Evolutionary conservation across 2,797 vertebrate species (phyloP).

Genomic region (Galagoides demidoff): DNA sequence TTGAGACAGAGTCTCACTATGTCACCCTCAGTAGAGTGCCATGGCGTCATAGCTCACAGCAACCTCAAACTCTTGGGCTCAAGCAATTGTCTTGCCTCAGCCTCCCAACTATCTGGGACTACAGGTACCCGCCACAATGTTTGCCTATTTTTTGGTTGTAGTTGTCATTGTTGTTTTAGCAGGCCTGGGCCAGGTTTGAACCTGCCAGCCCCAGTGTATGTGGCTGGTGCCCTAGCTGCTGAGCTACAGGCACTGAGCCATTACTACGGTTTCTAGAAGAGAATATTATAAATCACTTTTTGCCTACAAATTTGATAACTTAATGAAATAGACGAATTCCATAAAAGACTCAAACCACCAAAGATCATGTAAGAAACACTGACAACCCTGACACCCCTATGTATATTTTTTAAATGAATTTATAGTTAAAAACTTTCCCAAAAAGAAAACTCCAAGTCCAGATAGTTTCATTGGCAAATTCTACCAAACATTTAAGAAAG

Average conservation of each 20-base stretch:
- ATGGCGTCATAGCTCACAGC: too few species aligned
- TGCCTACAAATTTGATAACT: neutral
- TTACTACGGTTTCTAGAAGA: neutral
- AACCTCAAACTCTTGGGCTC: too few species aligned
- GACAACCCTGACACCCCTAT: neutral
- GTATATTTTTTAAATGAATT: neutral
- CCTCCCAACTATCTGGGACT: too few species aligned
- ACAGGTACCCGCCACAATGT: too few species aligned
- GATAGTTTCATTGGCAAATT: neutral
- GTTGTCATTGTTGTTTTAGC: too few species aligned
- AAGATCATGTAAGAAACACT: neutral
- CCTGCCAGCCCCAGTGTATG: too few species aligned
- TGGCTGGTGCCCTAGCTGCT: too few species aligned
- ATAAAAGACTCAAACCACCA: neutral
- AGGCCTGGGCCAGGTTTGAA: too few species aligned
- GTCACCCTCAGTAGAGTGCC: too few species aligned
- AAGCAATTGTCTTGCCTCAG: too few species aligned
- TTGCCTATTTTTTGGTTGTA: too few species aligned
- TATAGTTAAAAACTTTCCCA: constrained; percentile 6
- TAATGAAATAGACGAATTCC: neutral
- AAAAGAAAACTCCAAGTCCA: neutral
- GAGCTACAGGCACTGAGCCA: neutral
- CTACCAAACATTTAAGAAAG: neutral
- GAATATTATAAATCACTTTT: constrained; percentile 18
- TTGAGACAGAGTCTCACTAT: too few species aligned